phyloP scores from a whole-genome alignment of 92 coral and sea anemone species.

The Blastomussa wellsi region DNA sequence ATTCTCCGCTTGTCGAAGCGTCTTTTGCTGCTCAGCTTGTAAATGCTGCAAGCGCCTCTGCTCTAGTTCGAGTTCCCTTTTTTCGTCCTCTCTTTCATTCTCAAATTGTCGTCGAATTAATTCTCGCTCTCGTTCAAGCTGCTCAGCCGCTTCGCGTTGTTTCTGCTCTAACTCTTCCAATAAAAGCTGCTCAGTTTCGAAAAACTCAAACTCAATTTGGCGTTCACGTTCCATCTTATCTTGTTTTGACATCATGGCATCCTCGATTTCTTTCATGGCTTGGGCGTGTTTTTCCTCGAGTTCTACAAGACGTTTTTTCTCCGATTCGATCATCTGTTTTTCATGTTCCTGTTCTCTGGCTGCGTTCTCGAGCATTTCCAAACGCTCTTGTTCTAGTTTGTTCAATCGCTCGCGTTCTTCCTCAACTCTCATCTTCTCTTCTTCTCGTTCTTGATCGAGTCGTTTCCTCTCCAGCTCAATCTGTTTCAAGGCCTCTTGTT shows the following conservation, averaged over 20 bases:
- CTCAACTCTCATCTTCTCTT: conserved; percentile 80
- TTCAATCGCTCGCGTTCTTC: conserved; percentile 80
- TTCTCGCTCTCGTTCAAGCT: conserved; percentile 86
- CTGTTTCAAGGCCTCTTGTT: conserved; percentile 77
- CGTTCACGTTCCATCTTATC: conserved; percentile 99
- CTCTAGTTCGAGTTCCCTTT: conserved; percentile 69
- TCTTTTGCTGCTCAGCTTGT: conserved; percentile 86
- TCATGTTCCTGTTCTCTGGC: conserved; percentile 90
- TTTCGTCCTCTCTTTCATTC: conserved; percentile 87
- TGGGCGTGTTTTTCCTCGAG: conserved; percentile 86
- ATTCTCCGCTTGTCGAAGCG: conserved; percentile 76
- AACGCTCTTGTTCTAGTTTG: conserved; percentile 76
- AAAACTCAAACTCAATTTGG: conserved; percentile 95
- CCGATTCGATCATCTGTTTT: conserved; percentile 79
- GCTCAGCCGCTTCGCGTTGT: conserved; percentile 96
- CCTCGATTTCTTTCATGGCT: conserved; percentile 89
- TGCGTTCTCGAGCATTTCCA: conserved; percentile 88
- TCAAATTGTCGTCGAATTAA: conserved; percentile 80
- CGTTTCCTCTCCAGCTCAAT: conserved; percentile 83
- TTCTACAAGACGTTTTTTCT: conserved; percentile 83
- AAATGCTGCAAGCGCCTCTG: conserved; percentile 72
- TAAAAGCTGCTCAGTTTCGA: conserved; percentile 95
- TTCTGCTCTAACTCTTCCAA: conserved; percentile 94
- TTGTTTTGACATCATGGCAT: conserved; percentile 92
- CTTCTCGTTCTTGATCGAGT: conserved; percentile 84